Percentiles rank a stretch among this genome's conserved stretches.
Evolutionary conservation across 2,797 vertebrate genomes (phyloP).

Genomic region (Anisognathus igniventris): DNA sequence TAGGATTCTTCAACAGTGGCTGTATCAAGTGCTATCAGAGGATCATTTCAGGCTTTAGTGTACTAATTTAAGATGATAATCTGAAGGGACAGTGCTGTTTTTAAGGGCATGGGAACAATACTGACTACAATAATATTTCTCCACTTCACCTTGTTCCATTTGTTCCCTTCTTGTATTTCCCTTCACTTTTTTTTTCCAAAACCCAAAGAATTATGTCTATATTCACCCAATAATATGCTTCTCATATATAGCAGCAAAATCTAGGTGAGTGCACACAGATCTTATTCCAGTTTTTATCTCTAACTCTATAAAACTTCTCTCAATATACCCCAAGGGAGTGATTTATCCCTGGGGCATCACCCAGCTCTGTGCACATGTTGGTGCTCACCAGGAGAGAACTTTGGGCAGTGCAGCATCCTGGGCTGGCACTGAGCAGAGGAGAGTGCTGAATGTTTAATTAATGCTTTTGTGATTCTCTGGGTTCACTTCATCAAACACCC

Average conservation of each 20-base stretch:
- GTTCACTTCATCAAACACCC: background rate
- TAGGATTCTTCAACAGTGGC: background rate
- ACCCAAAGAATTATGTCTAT: too few species aligned
- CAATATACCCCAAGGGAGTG: background rate
- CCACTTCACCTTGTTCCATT: background rate
- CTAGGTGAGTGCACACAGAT: background rate
- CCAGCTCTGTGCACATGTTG: fast-evolving
- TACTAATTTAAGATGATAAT: background rate
- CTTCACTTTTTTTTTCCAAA: background rate
- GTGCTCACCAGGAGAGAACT: background rate
- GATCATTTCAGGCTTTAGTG: background rate
- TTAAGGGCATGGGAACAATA: background rate
- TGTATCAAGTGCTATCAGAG: background rate
- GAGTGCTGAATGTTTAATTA: background rate
- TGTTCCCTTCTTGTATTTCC: background rate
- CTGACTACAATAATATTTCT: background rate
- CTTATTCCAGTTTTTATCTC: background rate
- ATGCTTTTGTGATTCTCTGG: background rate
- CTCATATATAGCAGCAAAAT: background rate
- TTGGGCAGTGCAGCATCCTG: background rate
- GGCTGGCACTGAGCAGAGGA: background rate
- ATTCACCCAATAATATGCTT: background rate
- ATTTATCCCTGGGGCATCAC: background rate
- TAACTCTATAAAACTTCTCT: background rate
- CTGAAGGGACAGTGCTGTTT: background rate